Percentiles rank a stretch among this genome's conserved stretches.
phyloP scores from a whole-genome alignment of 2,113 vertebrate genomes.

The Odontesthes bonariensis region DNA sequence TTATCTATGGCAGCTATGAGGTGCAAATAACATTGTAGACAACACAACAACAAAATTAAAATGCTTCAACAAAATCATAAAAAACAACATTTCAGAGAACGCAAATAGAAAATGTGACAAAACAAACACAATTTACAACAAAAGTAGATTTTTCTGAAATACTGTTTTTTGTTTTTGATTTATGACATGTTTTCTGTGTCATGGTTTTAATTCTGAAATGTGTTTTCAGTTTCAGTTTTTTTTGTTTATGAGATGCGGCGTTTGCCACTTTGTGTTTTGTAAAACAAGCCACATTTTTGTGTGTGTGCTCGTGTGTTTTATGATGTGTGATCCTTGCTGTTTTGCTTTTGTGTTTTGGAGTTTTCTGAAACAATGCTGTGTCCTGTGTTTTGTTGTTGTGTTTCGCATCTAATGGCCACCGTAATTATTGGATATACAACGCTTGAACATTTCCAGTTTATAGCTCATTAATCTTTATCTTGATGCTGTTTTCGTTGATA shows the following conservation, averaged over 20 bases:
- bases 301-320: background rate
- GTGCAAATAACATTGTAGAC: background rate
- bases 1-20: background rate
- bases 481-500: conserved; percentile 14
- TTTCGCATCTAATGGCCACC: too few species aligned
- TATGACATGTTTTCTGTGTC: too few species aligned
- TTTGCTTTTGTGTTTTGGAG: background rate
- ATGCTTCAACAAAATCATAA: background rate
- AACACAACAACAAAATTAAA: background rate
- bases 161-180: too few species aligned
- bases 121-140: background rate
- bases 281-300: too few species aligned
- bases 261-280: too few species aligned
- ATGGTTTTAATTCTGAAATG: too few species aligned
- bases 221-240: too few species aligned
- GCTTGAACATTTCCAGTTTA: conserved; percentile 3
- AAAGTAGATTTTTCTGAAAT: too few species aligned
- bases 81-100: background rate
- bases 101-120: background rate
- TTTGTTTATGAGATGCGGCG: too few species aligned
- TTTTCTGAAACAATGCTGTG: background rate
- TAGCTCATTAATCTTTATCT: background rate
- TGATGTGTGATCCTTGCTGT: background rate
- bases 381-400: too few species aligned
- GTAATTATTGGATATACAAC: background rate